Conservation (phyloP, 2,113 vertebrate genomes). For the Neomonachus schauinslandi region DNA sequence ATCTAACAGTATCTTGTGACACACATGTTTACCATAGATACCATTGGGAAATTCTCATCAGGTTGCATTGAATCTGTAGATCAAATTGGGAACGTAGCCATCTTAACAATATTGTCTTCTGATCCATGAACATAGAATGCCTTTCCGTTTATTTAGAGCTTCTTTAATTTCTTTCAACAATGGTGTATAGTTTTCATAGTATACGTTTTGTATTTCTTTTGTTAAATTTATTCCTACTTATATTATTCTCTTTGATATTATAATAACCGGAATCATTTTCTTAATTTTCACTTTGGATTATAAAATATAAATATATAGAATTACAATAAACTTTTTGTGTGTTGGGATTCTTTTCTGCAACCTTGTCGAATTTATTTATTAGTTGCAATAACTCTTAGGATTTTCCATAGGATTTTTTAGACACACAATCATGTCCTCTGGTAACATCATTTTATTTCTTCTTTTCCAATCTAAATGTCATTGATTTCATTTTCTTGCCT, state of each 20-base stretch:
- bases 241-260: not conserved
- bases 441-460: not conserved
- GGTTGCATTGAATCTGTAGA: not conserved
- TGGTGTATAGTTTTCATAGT: not conserved
- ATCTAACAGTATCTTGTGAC: not conserved
- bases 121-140: not conserved
- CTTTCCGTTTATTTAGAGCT: not conserved
- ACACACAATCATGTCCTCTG: not conserved
- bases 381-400: not conserved
- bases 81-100: not conserved
- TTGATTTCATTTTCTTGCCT: not conserved
- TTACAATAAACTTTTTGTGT: not conserved
- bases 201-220: not conserved
- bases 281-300: not conserved
- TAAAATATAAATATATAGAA: not conserved
- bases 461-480: not conserved
- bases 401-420: not conserved
- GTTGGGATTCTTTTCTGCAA: not conserved
- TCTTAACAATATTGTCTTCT: not conserved
- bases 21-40: not conserved
- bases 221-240: not conserved
- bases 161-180: not conserved
- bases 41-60: not conserved
- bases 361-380: not conserved
- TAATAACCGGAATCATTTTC: not conserved